A percentile compares a stretch with the other conserved stretches of the same genome.
Conservation (phyloP, 2,888 invertebrate genomes). For the Pantelozetes paolii region DNA sequence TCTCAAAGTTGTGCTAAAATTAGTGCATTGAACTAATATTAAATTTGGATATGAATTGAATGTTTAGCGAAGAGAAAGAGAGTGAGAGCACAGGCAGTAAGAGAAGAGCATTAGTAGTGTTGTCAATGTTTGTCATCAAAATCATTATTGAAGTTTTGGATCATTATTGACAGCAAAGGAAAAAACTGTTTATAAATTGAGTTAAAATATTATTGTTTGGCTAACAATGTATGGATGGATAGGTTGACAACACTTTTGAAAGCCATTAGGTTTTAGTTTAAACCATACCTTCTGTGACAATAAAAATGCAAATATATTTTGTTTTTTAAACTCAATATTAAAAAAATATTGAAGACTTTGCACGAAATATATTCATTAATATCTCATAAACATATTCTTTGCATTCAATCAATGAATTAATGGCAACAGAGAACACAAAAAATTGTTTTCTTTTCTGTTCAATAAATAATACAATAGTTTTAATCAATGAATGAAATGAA, state of each 20-base stretch:
- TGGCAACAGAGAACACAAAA: not conserved
- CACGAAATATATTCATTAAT: conserved; percentile 31
- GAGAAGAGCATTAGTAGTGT: not conserved
- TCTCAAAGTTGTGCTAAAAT: conserved; percentile 8
- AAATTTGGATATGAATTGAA: not conserved
- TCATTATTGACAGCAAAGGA: not conserved
- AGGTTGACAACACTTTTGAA: not conserved
- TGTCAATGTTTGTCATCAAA: not conserved
- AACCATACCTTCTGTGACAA: conserved; percentile 11
- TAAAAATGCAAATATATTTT: not conserved
- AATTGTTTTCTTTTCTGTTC: not conserved
- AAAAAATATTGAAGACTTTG: not conserved
- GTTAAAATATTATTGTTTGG: not conserved
- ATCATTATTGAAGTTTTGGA: not conserved
- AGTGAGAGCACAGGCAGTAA: not conserved
- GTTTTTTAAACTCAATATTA: not conserved
- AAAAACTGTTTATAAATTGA: not conserved
- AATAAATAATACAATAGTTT: not conserved
- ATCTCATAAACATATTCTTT: not conserved
- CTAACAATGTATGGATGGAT: not conserved
- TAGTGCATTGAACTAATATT: conserved; percentile 20
- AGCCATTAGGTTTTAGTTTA: not conserved
- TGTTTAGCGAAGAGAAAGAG: not conserved
- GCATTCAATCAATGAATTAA: not conserved
- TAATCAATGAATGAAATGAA: not conserved